Base-by-base conservation (phyloP, 2,797 vertebrate genomes). In the Anniella stebbinsi region DNA sequence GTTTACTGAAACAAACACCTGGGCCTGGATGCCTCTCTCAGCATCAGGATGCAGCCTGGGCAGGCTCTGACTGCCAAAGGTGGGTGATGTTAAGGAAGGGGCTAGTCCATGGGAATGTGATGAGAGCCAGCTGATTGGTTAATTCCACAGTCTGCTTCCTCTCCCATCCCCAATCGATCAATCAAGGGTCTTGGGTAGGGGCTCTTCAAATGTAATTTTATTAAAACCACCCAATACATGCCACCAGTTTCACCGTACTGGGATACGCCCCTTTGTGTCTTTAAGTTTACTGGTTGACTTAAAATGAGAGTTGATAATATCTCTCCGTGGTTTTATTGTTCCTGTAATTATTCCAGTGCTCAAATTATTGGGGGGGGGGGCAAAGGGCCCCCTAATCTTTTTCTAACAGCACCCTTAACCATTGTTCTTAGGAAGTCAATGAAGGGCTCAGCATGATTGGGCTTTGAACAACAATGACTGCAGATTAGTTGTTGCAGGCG, bases 161-260 rank as follows among this genome's bases (percentile, higher is more conserved):
- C 23, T 57, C 51, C n/a, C 11, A 1, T 8, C 60, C 69, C 33
- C 33, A 33, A 30, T 33, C 3, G 54, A 70, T 88, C 78, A n/a
- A 57, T 80, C 36, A 70, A 69, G 72, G 75, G 11, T 30, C 77
- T 88, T 21, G 51, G 67, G 77, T 21, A n/a, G 28, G 11, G 11
- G 77, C 66, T 88, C 69, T 57, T 54, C 69, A 87, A 87, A 78
- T 67, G 86, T 51, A 78, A 80, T 67, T 67, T 41, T 72, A 28
- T 81, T 57, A 72, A 81, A 81, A 72, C 36, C 57, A 88, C 70
- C 38, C 66, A 57, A 57, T 57, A 51, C n/a, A 33, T 72, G 25
- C 54, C 77, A 70, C 41, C 36, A 54, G 70, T 80, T 80, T 69
- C 18, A 48, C 28, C 18, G 25, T 8, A 9, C 30, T 67, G 15